Evolutionary conservation across 2,113 vertebrate genomes (phyloP).

Genomic region (Poicephalus meyeri): DNA sequence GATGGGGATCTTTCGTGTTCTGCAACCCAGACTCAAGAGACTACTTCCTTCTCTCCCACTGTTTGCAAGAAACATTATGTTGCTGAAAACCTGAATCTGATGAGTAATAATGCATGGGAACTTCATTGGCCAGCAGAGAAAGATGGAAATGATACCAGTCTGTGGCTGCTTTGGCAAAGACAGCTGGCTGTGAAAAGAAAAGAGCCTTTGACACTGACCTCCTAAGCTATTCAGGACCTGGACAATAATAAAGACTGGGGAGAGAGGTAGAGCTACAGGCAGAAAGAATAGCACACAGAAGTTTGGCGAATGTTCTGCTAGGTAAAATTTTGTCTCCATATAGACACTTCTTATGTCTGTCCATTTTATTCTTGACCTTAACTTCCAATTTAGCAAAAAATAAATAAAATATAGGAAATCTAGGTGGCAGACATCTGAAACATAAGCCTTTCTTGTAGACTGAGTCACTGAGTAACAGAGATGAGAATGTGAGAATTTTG

Average conservation of each 20-base stretch:
- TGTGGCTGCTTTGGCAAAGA: background rate
- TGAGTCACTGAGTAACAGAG: background rate
- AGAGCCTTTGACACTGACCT: background rate
- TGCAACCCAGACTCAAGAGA: background rate
- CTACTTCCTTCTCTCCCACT: background rate
- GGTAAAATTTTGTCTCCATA: background rate
- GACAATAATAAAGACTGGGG: background rate
- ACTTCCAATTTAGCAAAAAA: background rate
- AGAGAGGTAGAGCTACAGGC: background rate
- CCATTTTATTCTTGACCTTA: background rate
- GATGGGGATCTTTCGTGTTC: background rate
- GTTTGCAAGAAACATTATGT: background rate
- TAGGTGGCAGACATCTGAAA: background rate
- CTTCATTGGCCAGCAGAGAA: background rate
- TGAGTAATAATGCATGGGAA: background rate
- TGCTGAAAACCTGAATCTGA: background rate
- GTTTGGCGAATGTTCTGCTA: background rate
- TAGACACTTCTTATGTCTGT: rapidly evolving
- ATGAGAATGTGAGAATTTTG: background rate
- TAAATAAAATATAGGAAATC: background rate
- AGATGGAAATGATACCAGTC: background rate
- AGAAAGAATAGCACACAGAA: background rate
- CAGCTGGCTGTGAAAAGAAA: background rate
- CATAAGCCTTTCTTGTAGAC: background rate
- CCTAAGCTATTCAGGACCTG: background rate